Evolutionary conservation across 1,140 invertebrate genomes (phyloP), one percentile per base, ranked within the genome.

Genomic region (Heliconius nattereri): DNA sequence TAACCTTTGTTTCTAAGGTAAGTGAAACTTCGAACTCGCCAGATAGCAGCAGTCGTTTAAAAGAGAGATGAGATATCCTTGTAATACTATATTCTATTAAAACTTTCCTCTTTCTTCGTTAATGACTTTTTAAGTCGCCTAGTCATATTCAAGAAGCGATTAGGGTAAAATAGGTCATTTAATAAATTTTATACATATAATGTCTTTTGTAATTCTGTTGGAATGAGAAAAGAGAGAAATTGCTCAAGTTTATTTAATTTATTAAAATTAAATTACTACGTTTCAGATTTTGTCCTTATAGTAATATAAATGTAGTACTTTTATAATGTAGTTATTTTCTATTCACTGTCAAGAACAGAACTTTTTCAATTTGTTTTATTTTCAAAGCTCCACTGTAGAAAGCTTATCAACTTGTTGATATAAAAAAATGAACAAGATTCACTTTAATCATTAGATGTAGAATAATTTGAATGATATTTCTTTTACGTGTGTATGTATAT

Each of bases 41-140:
- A 45, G 76, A 78, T 77, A 81, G 76, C 70, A 74, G 37, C 60
- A 81, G 76, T 76, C 78, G 37, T 75, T 66, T 81, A 70, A 75
- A 60, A 60, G 20, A 60, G 57, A 60, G 80, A 78, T 71, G 76
- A 78, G 72, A 78, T 81, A 81, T 81, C 35, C 73, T 66, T 78
- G 76, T 78, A 78, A 81, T 81, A 81, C 76, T 81, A 81, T 81
- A 66, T 81, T 81, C 80, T 73, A 78, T 81, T 81, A 81, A 81
- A 81, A 81, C 80, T 81, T 81, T 81, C 37, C 80, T 81, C 80
- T 81, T 78, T 81, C 76, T 76, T 81, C 80, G 60, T 49, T 81
- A 81, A 81, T 81, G 76, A 81, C 76, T 81, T 81, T 81, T 81
- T 81, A 81, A 81, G 37, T 81, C 57, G 66, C 37, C 73, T 74